Conservation (phyloP, 2,888 invertebrate genomes). For the Xanthorhoe designata region DNA sequence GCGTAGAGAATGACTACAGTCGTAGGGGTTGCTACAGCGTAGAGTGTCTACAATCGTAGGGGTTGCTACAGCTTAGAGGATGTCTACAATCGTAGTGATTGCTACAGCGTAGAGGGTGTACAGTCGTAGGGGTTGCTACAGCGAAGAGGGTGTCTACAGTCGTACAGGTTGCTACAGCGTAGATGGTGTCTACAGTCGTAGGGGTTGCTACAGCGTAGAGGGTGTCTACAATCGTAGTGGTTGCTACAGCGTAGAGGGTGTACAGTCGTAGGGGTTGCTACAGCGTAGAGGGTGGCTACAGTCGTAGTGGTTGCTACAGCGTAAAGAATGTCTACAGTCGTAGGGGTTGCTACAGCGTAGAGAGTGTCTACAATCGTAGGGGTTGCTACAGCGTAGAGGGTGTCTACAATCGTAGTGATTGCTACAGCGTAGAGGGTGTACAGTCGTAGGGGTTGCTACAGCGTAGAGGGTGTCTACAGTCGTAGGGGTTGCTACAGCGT, state of each 20-base stretch:
- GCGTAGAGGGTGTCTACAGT: background rate
- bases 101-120: background rate
- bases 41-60: background rate
- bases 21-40: slow-evolving; percentile 9
- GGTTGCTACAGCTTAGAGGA: too few species aligned
- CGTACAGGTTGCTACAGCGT: background rate
- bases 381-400: background rate
- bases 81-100: background rate
- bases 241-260: too few species aligned
- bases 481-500: background rate
- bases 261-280: too few species aligned
- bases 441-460: background rate
- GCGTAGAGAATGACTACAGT: background rate
- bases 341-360: too few species aligned
- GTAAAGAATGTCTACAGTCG: too few species aligned
- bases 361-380: too few species aligned
- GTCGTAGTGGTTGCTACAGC: too few species aligned
- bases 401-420: background rate
- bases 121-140: too few species aligned
- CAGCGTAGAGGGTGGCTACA: background rate
- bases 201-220: background rate
- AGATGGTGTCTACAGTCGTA: background rate
- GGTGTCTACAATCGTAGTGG: background rate
- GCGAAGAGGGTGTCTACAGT: too few species aligned
- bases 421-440: background rate